Percentiles rank a stretch among this genome's conserved stretches.
These are phyloP conservation scores for Drosophila lowei DNA, from an alignment of 1,140 invertebrate genomes.

Conservation along the genomic window DNA sequence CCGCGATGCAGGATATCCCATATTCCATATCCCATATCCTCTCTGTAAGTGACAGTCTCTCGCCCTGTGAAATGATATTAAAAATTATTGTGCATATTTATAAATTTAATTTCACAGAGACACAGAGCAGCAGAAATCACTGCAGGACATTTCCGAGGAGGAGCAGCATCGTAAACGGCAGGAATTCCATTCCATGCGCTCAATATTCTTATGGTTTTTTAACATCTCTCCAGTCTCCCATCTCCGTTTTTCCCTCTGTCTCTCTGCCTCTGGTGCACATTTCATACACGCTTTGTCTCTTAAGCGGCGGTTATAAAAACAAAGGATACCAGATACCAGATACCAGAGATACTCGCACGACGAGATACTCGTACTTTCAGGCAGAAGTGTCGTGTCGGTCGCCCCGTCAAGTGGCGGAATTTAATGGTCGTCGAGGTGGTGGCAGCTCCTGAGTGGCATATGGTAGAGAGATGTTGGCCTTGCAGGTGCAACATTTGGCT, in stretches of 20 bases:
- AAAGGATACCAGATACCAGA: slow-evolving; percentile 23
- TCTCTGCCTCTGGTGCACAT: slow-evolving; percentile 13
- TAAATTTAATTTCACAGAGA: slow-evolving; percentile 68
- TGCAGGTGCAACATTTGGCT: slow-evolving; percentile 6
- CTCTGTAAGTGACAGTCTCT: slow-evolving; percentile 39
- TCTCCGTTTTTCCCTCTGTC: too few species aligned
- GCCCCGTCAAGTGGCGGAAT: slow-evolving; percentile 39
- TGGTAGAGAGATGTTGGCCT: background rate
- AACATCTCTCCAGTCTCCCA: slow-evolving; percentile 3
- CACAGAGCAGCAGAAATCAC: slow-evolving; percentile 52
- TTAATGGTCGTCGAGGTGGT: slow-evolving; percentile 41
- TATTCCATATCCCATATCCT: too few species aligned
- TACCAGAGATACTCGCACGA: slow-evolving; percentile 8
- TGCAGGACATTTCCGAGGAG: slow-evolving; percentile 56
- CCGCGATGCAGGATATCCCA: too few species aligned
- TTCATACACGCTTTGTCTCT: slow-evolving; percentile 52
- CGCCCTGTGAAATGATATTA: slow-evolving; percentile 63
- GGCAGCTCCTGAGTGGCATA: background rate
- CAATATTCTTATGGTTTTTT: slow-evolving; percentile 40
- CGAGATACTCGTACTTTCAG: slow-evolving; percentile 50
- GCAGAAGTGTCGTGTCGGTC: slow-evolving; percentile 21
- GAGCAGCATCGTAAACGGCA: slow-evolving; percentile 40
- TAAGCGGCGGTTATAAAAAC: slow-evolving; percentile 42
- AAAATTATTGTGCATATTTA: slow-evolving; percentile 74
- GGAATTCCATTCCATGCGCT: slow-evolving; percentile 36